Evolutionary conservation across 2,797 vertebrate species (phyloP), one percentile per base, ranked within the genome.

Genomic region (Xerus rutilus): DNA sequence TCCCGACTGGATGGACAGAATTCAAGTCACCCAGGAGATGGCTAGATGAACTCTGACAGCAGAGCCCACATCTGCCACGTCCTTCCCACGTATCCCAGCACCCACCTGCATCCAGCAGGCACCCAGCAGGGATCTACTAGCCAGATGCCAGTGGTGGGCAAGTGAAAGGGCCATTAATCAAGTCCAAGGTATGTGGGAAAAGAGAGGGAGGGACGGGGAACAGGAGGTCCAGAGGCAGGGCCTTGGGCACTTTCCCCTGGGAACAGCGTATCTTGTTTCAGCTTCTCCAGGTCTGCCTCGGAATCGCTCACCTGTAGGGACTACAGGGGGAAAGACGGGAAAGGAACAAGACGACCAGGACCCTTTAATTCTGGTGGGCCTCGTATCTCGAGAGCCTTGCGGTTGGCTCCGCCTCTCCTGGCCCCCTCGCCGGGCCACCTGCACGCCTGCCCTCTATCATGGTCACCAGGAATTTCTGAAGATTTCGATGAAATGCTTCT

Each of bases 381-480:
- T 0, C 5, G 18, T n/a, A 30, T 15, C 30, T 45, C 54, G 43
- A 25, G 39, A 7, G 0, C 18, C 7, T 1, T 0, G 1, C 3
- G 25, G 45, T 14, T n/a, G 8, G 9, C 65, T 32, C 52, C 28
- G 23, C 17, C 45, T 39, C 3, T 1, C 65, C 49, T 1, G 23
- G 35, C 57, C 30, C 3, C 43, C 13, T 1, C 25, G 2, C 28
- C 18, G 17, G 64, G 14, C 5, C 32, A 64, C 23, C 74, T 20
- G 30, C 69, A 49, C n/a, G 21, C 21, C 6, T 0, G 1, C 30
- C 62, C 18, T 35, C n/a, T 15, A 0, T 12, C 9, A 0, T 0
- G 0, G 74, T 23, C 32, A 6, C 84, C 47, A 45, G 30, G 15
- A 39, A 59, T 11, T 70, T 74, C 83, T 52, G 43, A 45, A 30